These are phyloP conservation scores for Wasmannia auropunctata DNA, from an alignment of 1,140 invertebrate genomes.

Conservation along the genomic window DNA sequence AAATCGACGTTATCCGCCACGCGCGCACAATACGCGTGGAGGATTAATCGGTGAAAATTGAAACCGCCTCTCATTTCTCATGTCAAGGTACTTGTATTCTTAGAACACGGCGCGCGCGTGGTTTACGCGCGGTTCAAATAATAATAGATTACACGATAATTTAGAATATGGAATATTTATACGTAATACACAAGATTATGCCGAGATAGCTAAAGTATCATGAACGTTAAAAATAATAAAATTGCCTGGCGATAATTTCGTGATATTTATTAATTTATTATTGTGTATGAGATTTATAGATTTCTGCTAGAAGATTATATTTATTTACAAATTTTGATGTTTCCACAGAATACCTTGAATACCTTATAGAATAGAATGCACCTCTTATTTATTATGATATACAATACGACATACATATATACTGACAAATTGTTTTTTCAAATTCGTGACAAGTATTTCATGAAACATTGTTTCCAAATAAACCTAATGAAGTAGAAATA, in stretches of 20 bases:
- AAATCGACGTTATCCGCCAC: conserved; percentile 17
- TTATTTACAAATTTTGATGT: neutral
- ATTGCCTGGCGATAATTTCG: neutral
- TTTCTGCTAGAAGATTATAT: neutral
- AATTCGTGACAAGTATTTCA: neutral
- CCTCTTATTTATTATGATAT: neutral
- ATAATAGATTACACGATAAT: neutral
- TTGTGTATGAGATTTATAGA: neutral
- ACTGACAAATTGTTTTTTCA: neutral
- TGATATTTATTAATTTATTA: neutral
- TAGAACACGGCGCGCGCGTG: neutral
- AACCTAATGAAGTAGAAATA: neutral
- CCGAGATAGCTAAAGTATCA: neutral
- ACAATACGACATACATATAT: no score
- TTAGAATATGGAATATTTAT: neutral
- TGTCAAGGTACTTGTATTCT: neutral
- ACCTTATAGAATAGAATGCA: no score
- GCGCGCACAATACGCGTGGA: neutral
- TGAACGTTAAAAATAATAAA: neutral
- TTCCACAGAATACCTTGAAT: neutral
- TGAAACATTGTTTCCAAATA: neutral
- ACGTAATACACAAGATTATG: neutral
- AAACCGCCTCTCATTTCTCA: conserved; percentile 1
- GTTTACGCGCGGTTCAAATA: neutral
- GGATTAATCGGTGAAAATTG: conserved; percentile 27